phyloP scores from a whole-genome alignment of 2,113 vertebrate species.

The Heloderma charlesbogerti region DNA sequence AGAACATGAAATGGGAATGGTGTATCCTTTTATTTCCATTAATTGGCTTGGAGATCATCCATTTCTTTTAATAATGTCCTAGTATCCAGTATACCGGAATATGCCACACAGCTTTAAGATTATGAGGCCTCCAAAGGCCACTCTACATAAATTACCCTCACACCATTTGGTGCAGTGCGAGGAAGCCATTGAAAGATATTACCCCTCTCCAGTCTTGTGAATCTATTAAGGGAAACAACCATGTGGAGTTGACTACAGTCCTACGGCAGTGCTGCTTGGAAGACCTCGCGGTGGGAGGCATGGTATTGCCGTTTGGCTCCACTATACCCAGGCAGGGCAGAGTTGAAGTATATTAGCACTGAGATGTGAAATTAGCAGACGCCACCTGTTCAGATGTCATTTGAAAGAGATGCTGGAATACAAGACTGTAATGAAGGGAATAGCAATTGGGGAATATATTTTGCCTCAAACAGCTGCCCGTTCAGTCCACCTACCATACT shows the following conservation, averaged over 20 bases:
- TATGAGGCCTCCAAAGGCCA: not conserved
- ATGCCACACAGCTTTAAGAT: not conserved
- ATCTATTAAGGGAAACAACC: not conserved
- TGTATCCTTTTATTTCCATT: not conserved
- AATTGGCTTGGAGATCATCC: constrained; percentile 11
- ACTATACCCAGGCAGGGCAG: constrained; percentile 4
- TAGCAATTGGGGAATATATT: not conserved
- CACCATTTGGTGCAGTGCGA: not conserved
- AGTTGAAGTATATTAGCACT: not conserved
- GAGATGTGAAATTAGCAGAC: not conserved
- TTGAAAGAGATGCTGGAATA: not conserved
- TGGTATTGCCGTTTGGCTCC: not conserved
- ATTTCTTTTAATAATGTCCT: constrained; percentile 4
- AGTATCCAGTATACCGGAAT: not conserved
- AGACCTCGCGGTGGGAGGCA: not conserved
- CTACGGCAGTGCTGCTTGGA: not conserved
- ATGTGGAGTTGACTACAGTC: not conserved
- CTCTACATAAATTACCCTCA: constrained; percentile 17
- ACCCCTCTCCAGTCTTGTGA: not conserved
- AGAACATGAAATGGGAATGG: not conserved
- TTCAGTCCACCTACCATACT: not conserved
- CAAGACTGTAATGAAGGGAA: not conserved
- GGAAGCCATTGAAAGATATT: not conserved
- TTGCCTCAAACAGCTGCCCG: not conserved
- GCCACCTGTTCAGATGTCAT: constrained; percentile 6